Evolutionary conservation across 1,140 invertebrate species (phyloP).

Genomic region (Ephestia elutella): DNA sequence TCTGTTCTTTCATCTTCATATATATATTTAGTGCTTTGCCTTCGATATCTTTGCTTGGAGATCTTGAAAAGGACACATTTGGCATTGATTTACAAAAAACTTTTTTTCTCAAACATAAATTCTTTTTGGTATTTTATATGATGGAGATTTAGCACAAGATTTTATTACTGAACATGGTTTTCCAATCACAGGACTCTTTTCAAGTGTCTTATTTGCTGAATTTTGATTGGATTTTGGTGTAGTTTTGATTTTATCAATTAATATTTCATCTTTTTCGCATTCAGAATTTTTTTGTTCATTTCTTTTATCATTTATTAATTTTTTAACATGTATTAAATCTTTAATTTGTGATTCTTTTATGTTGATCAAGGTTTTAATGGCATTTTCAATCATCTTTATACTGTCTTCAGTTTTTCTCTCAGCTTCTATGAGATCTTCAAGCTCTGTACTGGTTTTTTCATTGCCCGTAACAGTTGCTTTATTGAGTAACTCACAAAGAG

Average conservation of each 20-base stretch:
- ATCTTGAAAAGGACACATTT: conserved; percentile 38
- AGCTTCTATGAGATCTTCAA: conserved; percentile 39
- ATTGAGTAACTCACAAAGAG: conserved; percentile 50
- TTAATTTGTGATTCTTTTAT: conserved; percentile 46
- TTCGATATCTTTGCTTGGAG: conserved; percentile 36
- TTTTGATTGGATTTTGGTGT: conserved; percentile 16
- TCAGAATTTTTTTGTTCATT: conserved; percentile 7
- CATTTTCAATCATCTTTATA: conserved; percentile 44
- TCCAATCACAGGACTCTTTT: conserved; percentile 23
- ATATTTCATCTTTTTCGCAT: conserved; percentile 24
- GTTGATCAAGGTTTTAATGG: conserved; percentile 33
- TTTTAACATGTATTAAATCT: conserved; percentile 35
- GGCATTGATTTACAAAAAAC: conserved; percentile 52
- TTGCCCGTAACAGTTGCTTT: conserved; percentile 41
- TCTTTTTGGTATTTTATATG: conserved; percentile 60
- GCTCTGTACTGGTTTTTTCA: conserved; percentile 30
- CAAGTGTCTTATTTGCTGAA: conserved; percentile 14
- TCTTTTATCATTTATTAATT: conserved; percentile 41
- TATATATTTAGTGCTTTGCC: conserved; percentile 49
- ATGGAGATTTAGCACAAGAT: conserved; percentile 37
- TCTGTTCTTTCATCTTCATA: conserved; percentile 59
- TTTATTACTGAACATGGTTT: conserved; percentile 41
- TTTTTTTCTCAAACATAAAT: conserved; percentile 48
- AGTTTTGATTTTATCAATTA: conserved; percentile 21
- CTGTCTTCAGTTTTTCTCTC: conserved; percentile 39